Conservation (phyloP, 2,888 invertebrate species). For the Rugalucina vietnamica region DNA sequence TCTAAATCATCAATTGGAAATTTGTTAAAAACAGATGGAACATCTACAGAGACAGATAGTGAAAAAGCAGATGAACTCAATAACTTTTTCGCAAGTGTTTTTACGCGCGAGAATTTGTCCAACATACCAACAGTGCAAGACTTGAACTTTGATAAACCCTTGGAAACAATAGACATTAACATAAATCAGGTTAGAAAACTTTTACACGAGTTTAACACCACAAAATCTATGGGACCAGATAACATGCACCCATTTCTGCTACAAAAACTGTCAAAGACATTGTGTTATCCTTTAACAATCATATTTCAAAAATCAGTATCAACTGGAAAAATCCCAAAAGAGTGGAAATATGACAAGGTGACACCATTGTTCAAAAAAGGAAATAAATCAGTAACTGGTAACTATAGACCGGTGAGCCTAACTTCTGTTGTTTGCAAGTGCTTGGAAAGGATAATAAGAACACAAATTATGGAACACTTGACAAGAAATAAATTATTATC, state of each 20-base stretch:
- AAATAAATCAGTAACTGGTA: not conserved
- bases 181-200: not conserved
- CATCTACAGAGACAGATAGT: not conserved
- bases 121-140: constrained; percentile 13
- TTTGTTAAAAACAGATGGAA: not conserved
- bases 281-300: not conserved
- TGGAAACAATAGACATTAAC: not conserved
- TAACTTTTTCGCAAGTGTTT: constrained; percentile 17
- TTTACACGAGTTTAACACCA: not conserved
- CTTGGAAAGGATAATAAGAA: not conserved
- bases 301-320: constrained; percentile 4
- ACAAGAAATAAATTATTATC: constrained; percentile 19
- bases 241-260: constrained; percentile 9
- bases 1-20: constrained; percentile 2
- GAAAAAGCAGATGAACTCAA: constrained; percentile 24
- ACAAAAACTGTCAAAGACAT: constrained; percentile 4
- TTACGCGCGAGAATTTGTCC: constrained; percentile 17
- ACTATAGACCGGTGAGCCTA: not conserved
- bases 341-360: constrained; percentile 7
- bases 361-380: not conserved
- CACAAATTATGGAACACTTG: not conserved
- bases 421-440: not conserved
- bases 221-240: constrained; percentile 15
- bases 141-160: constrained; percentile 10
- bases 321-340: not conserved